Conservation (phyloP, 2,888 invertebrate species). For the Pemphredon lugubris region DNA sequence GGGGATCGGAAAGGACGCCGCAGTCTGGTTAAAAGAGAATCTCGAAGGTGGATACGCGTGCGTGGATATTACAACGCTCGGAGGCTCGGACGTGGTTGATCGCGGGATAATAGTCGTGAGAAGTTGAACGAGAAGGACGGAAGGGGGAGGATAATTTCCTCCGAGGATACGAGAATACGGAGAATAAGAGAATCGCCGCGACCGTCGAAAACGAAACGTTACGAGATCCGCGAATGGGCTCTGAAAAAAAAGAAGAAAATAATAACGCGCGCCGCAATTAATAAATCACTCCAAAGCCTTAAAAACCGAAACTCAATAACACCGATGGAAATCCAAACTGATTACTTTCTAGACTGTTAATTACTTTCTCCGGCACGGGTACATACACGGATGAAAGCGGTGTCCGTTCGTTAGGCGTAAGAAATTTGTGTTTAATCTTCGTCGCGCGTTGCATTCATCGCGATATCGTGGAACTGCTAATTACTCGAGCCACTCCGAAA, state of each 20-base stretch:
- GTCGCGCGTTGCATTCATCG: not conserved
- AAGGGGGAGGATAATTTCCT: too few species aligned
- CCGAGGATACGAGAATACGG: constrained; percentile 26
- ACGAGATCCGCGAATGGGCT: constrained; percentile 7
- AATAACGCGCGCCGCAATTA: too few species aligned
- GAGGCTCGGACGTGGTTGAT: constrained; percentile 58
- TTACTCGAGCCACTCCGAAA: too few species aligned
- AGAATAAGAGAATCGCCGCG: constrained; percentile 22
- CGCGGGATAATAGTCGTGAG: constrained; percentile 63
- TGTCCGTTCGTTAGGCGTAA: not conserved
- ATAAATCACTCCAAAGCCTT: too few species aligned
- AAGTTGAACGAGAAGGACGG: constrained; percentile 49
- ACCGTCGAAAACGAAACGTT: constrained; percentile 25
- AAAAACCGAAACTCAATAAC: not conserved
- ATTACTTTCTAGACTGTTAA: constrained; percentile 9
- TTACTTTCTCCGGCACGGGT: constrained; percentile 26
- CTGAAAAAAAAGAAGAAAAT: too few species aligned
- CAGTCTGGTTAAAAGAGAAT: constrained; percentile 39
- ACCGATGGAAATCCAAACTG: not conserved
- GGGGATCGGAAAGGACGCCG: constrained; percentile 34
- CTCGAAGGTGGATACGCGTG: constrained; percentile 53
- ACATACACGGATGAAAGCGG: constrained; percentile 18
- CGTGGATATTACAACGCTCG: constrained; percentile 53
- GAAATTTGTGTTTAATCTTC: too few species aligned
- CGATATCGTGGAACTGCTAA: too few species aligned